Conservation (phyloP, 2,797 vertebrate species). For the Smutsia gigantea region DNA sequence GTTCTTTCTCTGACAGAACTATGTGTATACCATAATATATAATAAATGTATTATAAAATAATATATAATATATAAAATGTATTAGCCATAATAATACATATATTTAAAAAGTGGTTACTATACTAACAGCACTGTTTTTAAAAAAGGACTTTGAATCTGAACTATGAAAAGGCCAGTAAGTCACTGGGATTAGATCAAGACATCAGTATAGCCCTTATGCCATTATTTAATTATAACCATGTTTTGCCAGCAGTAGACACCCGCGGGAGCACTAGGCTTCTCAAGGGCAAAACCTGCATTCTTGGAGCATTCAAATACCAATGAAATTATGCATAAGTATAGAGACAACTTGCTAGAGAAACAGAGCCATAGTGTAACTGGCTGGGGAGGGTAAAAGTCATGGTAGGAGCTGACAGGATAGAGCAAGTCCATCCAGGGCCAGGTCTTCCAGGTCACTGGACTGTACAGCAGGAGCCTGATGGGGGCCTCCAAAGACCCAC, state of each 20-base stretch:
- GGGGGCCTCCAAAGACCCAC: not conserved
- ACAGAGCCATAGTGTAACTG: rapidly evolving
- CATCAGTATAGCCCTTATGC: not conserved
- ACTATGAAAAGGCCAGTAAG: not conserved
- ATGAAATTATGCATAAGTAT: not conserved
- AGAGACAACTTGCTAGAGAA: not conserved
- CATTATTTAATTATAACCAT: not conserved
- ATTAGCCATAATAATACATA: not conserved
- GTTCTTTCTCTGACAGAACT: not conserved
- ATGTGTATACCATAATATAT: not conserved
- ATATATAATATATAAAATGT: not conserved
- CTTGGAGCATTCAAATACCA: not conserved
- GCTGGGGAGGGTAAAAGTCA: not conserved
- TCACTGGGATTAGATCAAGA: not conserved
- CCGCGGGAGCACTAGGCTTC: not conserved
- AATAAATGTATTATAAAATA: not conserved
- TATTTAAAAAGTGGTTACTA: not conserved
- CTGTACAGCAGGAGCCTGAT: not conserved
- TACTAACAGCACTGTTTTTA: not conserved
- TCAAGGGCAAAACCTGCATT: not conserved
- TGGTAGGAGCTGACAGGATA: not conserved
- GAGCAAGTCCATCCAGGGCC: not conserved
- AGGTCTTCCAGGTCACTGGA: not conserved
- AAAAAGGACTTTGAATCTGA: not conserved
- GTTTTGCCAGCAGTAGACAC: not conserved